A percentile compares a stretch with the other conserved stretches of the same genome.
Conservation (phyloP, 92 coral and sea anemone species). For the Desmophyllum pertusum region DNA sequence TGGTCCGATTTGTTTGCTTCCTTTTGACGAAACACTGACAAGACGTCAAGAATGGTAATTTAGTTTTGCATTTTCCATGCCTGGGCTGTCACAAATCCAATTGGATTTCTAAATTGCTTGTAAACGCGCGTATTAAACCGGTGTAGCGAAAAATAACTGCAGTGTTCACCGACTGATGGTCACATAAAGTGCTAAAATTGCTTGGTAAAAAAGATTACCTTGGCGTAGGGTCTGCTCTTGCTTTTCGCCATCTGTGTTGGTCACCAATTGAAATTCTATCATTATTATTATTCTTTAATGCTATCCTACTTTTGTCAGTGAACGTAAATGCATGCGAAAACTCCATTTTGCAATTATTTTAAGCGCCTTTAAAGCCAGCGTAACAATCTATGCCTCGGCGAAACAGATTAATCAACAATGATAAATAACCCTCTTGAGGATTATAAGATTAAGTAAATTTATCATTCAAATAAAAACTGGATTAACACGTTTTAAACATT, state of each 20-base stretch:
- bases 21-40: constrained; percentile 32
- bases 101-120: not conserved
- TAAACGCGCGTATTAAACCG: not conserved
- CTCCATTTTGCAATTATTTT: not conserved
- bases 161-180: too few species aligned
- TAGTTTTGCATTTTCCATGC: constrained; percentile 12
- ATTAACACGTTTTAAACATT: constrained; percentile 14
- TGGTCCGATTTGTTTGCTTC: constrained; percentile 19
- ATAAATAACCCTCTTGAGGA: constrained; percentile 4
- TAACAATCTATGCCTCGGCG: not conserved
- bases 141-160: not conserved
- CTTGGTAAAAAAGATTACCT: not conserved
- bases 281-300: constrained; percentile 8
- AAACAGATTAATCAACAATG: constrained; percentile 1
- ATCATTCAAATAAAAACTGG: constrained; percentile 7
- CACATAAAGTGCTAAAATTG: not conserved
- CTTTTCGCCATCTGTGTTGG: not conserved
- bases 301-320: not conserved
- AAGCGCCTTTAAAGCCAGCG: not conserved
- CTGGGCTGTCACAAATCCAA: constrained; percentile 18
- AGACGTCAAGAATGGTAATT: not conserved
- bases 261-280: not conserved
- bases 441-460: constrained; percentile 13
- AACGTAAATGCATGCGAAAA: not conserved
- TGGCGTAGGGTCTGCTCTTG: not conserved